A percentile compares a stretch with the other conserved stretches of the same genome.
These are phyloP conservation scores for Gopherus flavomarginatus DNA, from an alignment of 2,113 vertebrate genomes.

Conservation along the genomic window DNA sequence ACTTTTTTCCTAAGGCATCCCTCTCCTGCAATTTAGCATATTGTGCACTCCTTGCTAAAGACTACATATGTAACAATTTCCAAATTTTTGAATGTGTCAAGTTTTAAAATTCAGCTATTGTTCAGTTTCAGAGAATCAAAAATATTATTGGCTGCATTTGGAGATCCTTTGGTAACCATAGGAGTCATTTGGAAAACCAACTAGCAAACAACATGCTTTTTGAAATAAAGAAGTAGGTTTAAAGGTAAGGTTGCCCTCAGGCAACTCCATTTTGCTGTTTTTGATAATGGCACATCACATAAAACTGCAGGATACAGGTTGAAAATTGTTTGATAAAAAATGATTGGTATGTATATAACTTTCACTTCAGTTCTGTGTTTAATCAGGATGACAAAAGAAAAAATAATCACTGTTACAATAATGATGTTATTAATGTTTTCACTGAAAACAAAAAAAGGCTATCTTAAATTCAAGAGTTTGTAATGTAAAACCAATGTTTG, in stretches of 20 bases:
- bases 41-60: not conserved
- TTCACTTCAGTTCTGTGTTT: not conserved
- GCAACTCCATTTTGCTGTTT: not conserved
- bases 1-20: not conserved
- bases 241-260: not conserved
- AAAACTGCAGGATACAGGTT: not conserved
- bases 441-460: not conserved
- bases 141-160: not conserved
- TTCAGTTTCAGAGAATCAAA: not conserved
- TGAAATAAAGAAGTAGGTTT: not conserved
- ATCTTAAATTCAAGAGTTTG: not conserved
- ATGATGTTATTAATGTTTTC: not conserved
- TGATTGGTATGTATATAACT: not conserved
- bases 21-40: not conserved
- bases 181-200: not conserved
- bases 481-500: not conserved
- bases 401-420: not conserved
- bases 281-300: not conserved
- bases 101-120: not conserved
- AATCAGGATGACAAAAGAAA: not conserved
- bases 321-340: not conserved
- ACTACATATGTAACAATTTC: not conserved
- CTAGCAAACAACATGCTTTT: not conserved
- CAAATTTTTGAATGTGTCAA: not conserved
- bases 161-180: not conserved